Evolutionary conservation across 2,888 invertebrate genomes (phyloP), one percentile per base, ranked within the genome.

Genomic region (Synanthedon formicaeformis): DNA sequence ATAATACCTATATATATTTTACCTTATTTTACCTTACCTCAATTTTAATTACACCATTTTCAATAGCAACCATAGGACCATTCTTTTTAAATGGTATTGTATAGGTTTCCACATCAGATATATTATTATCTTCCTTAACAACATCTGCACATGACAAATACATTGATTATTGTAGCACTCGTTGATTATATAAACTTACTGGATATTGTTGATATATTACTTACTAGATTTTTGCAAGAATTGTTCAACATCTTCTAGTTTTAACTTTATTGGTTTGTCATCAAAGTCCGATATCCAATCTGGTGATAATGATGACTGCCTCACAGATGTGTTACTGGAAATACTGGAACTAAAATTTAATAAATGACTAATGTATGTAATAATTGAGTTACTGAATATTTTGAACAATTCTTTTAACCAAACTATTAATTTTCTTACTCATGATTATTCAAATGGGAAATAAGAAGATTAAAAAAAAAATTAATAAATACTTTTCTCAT

Each of bases 1-100:
- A 27, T 27, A 27, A 8, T 2, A 16, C 1, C 2, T 27, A 27
- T 27, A n/a, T n/a, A n/a, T n/a, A n/a, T n/a, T n/a, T n/a, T n/a
- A n/a, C n/a, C n/a, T n/a, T n/a, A 1, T 34, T 34, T 23, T 23
- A 23, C 23, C 1, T 57, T 65, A 85, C 87, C 79, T 55, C 52
- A 16, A 57, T 53, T 50, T 83, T 81, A 57, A 87, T 86, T 49
- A 86, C 64, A 57, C 87, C 87, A 79, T 86, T 86, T 66, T 87
- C 87, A 60, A 87, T 85, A 40, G 87, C 76, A 71, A 87, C 77
- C 45, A 86, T 72, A 16, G 81, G 83, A 11, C 78, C 75, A 62
- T 66, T 72, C 57, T 67, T 77, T 58, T 76, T 73, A 56, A 61
- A 55, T 56, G 64, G 55, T 57, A 56, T 56, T 51, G 56, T 53